Percentiles rank a stretch among this genome's conserved stretches.
These are phyloP conservation scores for Blera fallax DNA, from an alignment of 2,888 invertebrate genomes.

Conservation along the genomic window DNA sequence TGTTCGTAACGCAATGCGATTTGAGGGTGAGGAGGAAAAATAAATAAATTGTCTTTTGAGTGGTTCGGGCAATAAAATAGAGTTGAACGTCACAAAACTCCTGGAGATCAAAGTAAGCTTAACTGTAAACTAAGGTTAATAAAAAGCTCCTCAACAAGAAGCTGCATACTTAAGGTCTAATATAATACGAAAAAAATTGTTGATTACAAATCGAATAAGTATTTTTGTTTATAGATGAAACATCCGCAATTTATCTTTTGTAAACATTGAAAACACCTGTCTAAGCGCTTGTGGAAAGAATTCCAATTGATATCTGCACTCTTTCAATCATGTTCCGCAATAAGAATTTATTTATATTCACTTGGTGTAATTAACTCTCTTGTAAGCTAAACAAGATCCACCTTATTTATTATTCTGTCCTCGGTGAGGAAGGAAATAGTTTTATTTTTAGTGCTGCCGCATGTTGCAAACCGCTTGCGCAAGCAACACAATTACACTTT, in stretches of 20 bases:
- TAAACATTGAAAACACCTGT: slow-evolving; percentile 43
- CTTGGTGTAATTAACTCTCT: slow-evolving; percentile 35
- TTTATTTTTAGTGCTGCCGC: slow-evolving; percentile 27
- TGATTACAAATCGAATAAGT: neutral
- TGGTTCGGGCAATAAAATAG: too few species aligned
- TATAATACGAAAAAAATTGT: neutral
- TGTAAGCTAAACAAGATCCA: neutral
- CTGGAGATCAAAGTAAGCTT: too few species aligned
- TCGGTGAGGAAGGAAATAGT: slow-evolving; percentile 14
- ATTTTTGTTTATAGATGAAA: neutral
- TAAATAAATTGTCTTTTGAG: too few species aligned
- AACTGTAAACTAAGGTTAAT: neutral
- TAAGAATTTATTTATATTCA: slow-evolving; percentile 27
- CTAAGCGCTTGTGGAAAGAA: neutral
- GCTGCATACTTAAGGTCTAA: neutral
- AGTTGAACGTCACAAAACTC: too few species aligned
- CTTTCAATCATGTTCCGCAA: slow-evolving; percentile 9
- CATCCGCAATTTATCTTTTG: slow-evolving; percentile 24
- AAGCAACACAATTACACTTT: neutral
- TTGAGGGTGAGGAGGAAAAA: too few species aligned
- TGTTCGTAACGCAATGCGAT: too few species aligned
- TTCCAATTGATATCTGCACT: slow-evolving; percentile 19
- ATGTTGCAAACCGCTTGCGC: slow-evolving; percentile 5
- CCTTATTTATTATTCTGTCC: slow-evolving; percentile 36
- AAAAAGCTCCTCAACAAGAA: neutral